These are phyloP conservation scores for Melospiza georgiana DNA, from an alignment of 2,113 vertebrate species.

Conservation along the genomic window DNA sequence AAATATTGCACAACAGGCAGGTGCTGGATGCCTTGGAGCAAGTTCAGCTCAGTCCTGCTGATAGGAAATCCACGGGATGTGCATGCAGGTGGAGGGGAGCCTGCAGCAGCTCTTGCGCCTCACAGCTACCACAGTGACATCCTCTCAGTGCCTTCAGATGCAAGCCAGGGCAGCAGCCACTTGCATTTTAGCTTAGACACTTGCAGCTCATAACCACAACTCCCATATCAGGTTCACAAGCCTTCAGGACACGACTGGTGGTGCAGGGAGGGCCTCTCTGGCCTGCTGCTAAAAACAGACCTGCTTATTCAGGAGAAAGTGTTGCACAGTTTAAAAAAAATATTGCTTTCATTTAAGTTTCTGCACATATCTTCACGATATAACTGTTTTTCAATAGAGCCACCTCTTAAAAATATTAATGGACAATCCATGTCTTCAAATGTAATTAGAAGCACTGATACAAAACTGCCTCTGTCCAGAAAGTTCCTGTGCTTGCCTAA, in stretches of 20 bases:
- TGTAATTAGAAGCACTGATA: conserved; percentile 14
- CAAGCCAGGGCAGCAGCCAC: background rate
- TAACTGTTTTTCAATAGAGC: conserved; percentile 2
- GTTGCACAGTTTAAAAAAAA: background rate
- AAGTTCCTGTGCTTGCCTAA: conserved; percentile 13
- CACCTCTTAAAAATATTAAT: conserved; percentile 34
- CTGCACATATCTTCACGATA: background rate
- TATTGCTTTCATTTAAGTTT: background rate
- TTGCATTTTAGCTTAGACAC: background rate
- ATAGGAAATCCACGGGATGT: background rate
- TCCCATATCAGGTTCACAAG: background rate
- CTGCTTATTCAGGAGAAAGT: background rate
- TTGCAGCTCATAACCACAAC: background rate
- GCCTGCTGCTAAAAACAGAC: background rate
- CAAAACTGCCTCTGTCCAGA: background rate
- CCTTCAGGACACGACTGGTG: background rate
- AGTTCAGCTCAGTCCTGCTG: background rate
- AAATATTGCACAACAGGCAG: background rate
- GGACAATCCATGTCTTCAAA: background rate
- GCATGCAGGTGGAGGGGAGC: background rate
- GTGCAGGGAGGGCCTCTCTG: rapidly evolving
- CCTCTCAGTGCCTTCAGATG: background rate
- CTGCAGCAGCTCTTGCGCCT: background rate
- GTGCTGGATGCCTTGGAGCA: background rate
- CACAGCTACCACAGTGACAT: background rate